These are phyloP conservation scores for Lysandra bellargus DNA, from an alignment of 2,888 invertebrate genomes.

Conservation along the genomic window DNA sequence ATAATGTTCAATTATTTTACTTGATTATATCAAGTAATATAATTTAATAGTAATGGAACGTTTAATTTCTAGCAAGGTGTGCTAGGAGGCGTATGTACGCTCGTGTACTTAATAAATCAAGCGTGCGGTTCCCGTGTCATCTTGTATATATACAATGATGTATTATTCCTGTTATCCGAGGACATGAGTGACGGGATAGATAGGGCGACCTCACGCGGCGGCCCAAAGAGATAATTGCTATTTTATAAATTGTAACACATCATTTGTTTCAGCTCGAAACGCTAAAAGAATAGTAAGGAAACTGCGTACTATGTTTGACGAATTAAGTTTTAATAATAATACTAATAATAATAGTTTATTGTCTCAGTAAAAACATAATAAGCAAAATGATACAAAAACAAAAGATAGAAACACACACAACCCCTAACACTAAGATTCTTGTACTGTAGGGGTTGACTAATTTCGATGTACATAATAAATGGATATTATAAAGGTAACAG, in stretches of 20 bases:
- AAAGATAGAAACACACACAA: too few relatives aligned
- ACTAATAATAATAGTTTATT: too few relatives aligned
- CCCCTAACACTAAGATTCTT: too few relatives aligned
- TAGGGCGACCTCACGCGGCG: slow-evolving; percentile 36
- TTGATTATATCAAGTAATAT: not conserved
- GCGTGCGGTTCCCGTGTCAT: slow-evolving; percentile 47
- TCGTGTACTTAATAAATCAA: slow-evolving; percentile 44
- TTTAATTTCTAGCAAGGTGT: slow-evolving; percentile 28
- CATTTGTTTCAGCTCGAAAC: not conserved
- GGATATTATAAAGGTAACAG: too few relatives aligned
- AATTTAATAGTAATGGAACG: slow-evolving; percentile 27
- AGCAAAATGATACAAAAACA: too few relatives aligned
- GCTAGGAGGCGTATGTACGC: slow-evolving; percentile 27
- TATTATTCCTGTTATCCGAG: slow-evolving; percentile 42
- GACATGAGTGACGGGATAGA: slow-evolving; percentile 41
- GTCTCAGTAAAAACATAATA: too few relatives aligned
- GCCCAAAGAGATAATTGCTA: slow-evolving; percentile 33
- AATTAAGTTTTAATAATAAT: not conserved
- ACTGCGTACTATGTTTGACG: not conserved
- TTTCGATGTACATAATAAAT: too few relatives aligned
- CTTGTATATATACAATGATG: slow-evolving; percentile 43
- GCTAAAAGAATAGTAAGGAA: not conserved
- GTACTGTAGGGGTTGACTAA: too few relatives aligned
- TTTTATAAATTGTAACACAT: slow-evolving; percentile 10
- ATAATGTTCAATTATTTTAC: too few relatives aligned